phyloP scores from a whole-genome alignment of 2,113 vertebrate genomes.

The Ceyx melanurus region DNA sequence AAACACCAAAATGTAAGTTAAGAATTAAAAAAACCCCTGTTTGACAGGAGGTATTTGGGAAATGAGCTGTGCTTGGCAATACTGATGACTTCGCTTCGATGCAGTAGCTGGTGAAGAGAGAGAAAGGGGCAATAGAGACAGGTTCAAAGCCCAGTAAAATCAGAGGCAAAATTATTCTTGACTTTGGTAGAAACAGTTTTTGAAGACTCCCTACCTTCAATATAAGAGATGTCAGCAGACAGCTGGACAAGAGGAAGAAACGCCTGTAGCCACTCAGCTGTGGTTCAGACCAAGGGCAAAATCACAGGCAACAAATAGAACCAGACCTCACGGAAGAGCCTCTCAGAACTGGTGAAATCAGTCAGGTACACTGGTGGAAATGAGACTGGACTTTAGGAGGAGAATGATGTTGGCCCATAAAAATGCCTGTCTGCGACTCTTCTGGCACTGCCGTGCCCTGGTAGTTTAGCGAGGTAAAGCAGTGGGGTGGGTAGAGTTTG shows the following conservation, averaged over 20 bases:
- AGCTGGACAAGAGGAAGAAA: background rate
- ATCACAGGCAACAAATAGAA: background rate
- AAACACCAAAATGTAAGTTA: constrained; percentile 33
- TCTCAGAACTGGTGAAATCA: background rate
- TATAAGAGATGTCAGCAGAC: background rate
- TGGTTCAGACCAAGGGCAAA: background rate
- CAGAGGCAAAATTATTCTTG: background rate
- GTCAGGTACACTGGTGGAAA: background rate
- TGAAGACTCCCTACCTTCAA: background rate
- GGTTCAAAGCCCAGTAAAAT: background rate
- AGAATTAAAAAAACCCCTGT: background rate
- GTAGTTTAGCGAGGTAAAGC: constrained; percentile 5
- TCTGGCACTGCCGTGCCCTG: background rate
- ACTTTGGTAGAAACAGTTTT: background rate
- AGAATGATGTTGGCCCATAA: background rate
- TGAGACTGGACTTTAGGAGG: background rate
- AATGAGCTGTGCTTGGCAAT: background rate
- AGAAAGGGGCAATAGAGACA: background rate
- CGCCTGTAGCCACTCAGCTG: background rate
- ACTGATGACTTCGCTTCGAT: background rate
- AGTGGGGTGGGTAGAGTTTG: background rate
- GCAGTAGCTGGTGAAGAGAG: background rate
- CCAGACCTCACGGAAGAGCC: background rate
- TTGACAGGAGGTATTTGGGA: constrained; percentile 22
- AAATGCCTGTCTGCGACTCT: background rate